Base-by-base conservation (phyloP, 2,797 vertebrate species). In the Mastacembelus armatus region DNA sequence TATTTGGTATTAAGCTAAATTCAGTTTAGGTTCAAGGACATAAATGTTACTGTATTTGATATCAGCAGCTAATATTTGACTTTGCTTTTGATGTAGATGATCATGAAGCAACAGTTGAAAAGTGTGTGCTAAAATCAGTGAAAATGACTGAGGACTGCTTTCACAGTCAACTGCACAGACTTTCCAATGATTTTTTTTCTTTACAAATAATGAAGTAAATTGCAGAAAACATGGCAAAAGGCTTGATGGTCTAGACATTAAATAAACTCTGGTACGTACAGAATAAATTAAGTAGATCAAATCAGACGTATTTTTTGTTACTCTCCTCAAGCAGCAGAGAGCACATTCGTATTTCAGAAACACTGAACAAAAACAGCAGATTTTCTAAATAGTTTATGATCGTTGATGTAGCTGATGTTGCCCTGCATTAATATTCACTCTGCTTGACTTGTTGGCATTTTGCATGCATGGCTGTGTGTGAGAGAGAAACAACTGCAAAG, bases 91-190 rank as follows among this genome's bases (percentile, higher is more conserved):
- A 26, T 26, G 24, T n/a, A n/a, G n/a, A n/a, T n/a, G n/a, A n/a
- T n/a, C n/a, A n/a, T n/a, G n/a, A 33, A 26, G 7, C 9, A 26
- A 29, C 10, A 54, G 18, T 16, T 35, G 11, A 10, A 33, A 47
- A 35, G 35, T 42, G 6, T 6, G 1, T 12, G 3, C 2, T 3
- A 19, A 74, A 36, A 29, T 26, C 8, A 2, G 4, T 12, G 32
- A 27, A 43, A 30, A 29, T 24, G n/a, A n/a, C n/a, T n/a, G n/a
- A n/a, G n/a, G n/a, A n/a, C 33, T 35, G n/a, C n/a, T n/a, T n/a
- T n/a, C n/a, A 66, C n/a, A 7, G 71, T 33, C 66, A 65, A 76
- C 84, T 74, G 67, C 65, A 77, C 27, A 9, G 24, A 62, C 24
- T 65, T 59, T 39, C 58, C n/a, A 33, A 61, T 14, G 4, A 38